Base-by-base conservation (phyloP, 2,888 invertebrate genomes). In the Chydorus sphaericus region DNA sequence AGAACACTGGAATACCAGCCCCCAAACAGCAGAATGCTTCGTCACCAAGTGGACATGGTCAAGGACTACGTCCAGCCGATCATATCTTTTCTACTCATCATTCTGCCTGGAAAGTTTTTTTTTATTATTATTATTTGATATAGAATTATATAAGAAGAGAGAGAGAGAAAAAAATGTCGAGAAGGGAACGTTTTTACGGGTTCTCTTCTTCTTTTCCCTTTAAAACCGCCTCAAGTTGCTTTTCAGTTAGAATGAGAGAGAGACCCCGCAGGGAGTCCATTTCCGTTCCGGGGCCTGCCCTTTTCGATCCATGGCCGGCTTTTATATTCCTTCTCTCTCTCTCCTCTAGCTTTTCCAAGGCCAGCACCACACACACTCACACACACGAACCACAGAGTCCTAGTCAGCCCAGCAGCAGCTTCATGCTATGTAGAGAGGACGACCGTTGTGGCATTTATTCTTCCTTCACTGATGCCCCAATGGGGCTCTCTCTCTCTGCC, bases 201-300 rank as follows among this genome's bases (percentile, higher is more conserved):
- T 44, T 44, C 28, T 44, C 28, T 28, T 28, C 44, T 44, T 44
- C 28, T 44, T 44, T 44, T 44, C 44, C 44, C 44, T 44, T 44
- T 44, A 44, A n/a, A n/a, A 44, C 44, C 44, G 44, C 44, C 44
- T 44, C 44, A 44, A 44, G 44, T 44, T 44, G 44, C 44, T 44
- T 44, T 44, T 44, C 26, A 44, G 44, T 26, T 26, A 23, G 16
- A 20, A 14, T 26, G 44, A 44, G 44, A 39, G 44, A 44, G 44
- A 44, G 44, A 44, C 44, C 44, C 44, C 44, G 23, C 26, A 23
- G 28, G 44, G 44, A 28, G 28, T 23, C 28, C 44, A 44, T 44
- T 44, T 44, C 44, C 44, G 44, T 44, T 44, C 44, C 44, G 44
- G 44, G 44, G 44, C 44, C 44, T 44, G 44, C 44, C 44, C 44